Percentiles rank a stretch among this genome's conserved stretches.
Evolutionary conservation across 2,113 vertebrate species (phyloP).

Genomic region (Indri indri): DNA sequence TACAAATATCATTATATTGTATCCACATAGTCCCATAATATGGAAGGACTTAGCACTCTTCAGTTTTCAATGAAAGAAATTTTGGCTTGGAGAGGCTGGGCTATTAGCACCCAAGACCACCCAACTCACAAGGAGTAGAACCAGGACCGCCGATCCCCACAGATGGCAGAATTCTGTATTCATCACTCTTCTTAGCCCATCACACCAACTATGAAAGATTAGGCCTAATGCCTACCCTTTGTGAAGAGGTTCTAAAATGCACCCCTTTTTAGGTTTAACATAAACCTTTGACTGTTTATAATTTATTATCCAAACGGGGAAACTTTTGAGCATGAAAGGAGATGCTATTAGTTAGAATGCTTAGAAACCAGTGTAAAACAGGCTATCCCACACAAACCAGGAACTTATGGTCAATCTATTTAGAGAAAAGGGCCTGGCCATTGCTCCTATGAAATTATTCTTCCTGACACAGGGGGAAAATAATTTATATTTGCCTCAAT

Average conservation of each 20-base stretch:
- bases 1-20: background rate
- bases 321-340: background rate
- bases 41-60: background rate
- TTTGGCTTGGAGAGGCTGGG: background rate
- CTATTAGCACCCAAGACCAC: background rate
- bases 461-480: background rate
- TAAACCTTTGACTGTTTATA: background rate
- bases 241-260: background rate
- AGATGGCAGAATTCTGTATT: background rate
- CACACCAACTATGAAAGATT: background rate
- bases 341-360: background rate
- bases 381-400: background rate
- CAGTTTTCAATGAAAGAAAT: background rate
- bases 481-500: background rate
- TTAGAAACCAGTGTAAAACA: background rate
- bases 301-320: background rate
- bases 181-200: background rate
- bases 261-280: background rate
- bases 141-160: too few relatives aligned
- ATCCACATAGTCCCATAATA: background rate
- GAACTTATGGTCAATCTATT: background rate
- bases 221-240: background rate
- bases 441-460: background rate
- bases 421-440: background rate
- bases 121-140: background rate